Conservation (phyloP, 2,113 vertebrate species). For the Platysternon megacephalum region DNA sequence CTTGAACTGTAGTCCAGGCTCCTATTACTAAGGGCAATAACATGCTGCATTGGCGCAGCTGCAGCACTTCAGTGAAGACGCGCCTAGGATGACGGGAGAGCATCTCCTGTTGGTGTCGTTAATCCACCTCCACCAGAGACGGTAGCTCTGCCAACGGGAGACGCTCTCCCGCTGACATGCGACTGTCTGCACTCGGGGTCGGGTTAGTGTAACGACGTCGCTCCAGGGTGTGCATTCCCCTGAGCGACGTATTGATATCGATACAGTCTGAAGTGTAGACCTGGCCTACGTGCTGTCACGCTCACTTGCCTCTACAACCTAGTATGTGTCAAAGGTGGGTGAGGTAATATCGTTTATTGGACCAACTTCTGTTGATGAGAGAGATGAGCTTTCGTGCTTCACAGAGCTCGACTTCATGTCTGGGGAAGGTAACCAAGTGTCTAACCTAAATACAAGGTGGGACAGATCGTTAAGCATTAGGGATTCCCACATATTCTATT, state of each 20-base stretch:
- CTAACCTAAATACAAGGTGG: neutral
- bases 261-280: neutral
- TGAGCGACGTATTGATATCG: no score
- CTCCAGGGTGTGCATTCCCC: neutral
- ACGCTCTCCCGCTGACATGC: no score
- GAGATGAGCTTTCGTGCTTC: neutral
- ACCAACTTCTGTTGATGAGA: neutral
- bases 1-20: no score
- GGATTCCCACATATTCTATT: neutral
- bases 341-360: neutral
- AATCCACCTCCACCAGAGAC: neutral
- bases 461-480: neutral
- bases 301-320: neutral
- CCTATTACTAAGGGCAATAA: no score
- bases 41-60: no score
- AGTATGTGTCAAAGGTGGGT: neutral
- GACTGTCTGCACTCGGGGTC: neutral
- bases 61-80: neutral
- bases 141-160: neutral
- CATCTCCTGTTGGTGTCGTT: neutral
- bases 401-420: neutral
- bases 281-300: rapidly evolving
- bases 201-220: neutral
- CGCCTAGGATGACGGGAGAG: no score
- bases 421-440: neutral